Evolutionary conservation across 2,113 vertebrate species (phyloP).

Genomic region (Pipa parva): DNA sequence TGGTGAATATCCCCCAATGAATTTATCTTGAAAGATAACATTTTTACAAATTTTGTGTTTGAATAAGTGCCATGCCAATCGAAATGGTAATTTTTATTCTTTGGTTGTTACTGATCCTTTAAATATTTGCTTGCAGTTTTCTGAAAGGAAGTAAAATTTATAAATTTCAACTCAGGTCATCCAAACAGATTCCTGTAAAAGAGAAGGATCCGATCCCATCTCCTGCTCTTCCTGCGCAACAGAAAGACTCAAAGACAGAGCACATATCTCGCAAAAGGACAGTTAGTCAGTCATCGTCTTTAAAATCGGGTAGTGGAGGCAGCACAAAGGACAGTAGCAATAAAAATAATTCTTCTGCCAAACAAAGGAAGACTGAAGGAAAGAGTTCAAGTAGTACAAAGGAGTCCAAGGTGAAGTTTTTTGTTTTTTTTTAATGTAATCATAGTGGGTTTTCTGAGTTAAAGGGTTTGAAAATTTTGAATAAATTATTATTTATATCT

Average conservation of each 20-base stretch:
- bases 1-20: too few species aligned
- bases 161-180: conserved; percentile 73
- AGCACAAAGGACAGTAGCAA: conserved; percentile 74
- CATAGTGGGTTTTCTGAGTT: too few species aligned
- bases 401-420: conserved; percentile 75
- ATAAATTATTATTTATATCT: too few species aligned
- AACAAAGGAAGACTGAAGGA: conserved; percentile 86
- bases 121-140: not conserved
- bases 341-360: conserved; percentile 75
- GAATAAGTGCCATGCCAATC: too few species aligned
- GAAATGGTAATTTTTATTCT: too few species aligned
- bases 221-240: conserved; percentile 74
- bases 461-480: too few species aligned
- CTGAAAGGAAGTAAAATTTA: rapidly evolving
- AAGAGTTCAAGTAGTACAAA: conserved; percentile 74
- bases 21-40: too few species aligned
- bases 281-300: conserved; percentile 82
- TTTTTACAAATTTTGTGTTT: too few species aligned
- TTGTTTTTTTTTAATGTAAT: too few species aligned
- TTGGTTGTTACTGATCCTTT: too few species aligned
- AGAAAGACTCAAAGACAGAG: conserved; percentile 83
- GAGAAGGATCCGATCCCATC: conserved; percentile 89
- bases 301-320: conserved; percentile 74
- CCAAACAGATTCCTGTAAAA: conserved; percentile 79
- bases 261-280: conserved; percentile 87